Evolutionary conservation across 2,888 invertebrate species (phyloP).

Genomic region (Desoria tigrina): DNA sequence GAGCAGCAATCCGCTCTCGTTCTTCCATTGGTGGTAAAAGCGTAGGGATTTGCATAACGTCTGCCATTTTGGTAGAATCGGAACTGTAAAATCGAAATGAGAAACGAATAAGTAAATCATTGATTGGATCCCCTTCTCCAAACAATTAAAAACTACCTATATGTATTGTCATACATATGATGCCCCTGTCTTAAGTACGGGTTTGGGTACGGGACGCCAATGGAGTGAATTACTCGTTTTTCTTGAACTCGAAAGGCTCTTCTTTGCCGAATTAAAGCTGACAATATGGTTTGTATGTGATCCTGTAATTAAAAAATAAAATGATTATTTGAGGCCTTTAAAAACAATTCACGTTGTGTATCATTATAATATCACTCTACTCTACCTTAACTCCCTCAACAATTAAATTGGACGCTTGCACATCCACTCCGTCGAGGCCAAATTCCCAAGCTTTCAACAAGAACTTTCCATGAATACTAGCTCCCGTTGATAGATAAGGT

Average conservation of each 20-base stretch:
- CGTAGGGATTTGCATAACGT: slow-evolving; percentile 45
- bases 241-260: slow-evolving; percentile 41
- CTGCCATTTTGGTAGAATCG: slow-evolving; percentile 44
- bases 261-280: slow-evolving; percentile 34
- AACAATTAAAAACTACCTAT: too few species aligned
- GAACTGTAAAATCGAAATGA: slow-evolving; percentile 26
- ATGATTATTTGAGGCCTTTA: neutral
- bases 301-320: slow-evolving; percentile 22
- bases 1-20: slow-evolving; percentile 41
- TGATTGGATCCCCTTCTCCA: neutral
- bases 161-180: slow-evolving; percentile 39
- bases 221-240: slow-evolving; percentile 33
- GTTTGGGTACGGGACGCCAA: slow-evolving; percentile 46
- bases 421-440: slow-evolving; percentile 36
- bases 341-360: too few species aligned
- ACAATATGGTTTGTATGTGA: slow-evolving; percentile 35
- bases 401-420: slow-evolving; percentile 26
- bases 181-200: slow-evolving; percentile 43
- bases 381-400: slow-evolving; percentile 32
- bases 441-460: slow-evolving; percentile 41
- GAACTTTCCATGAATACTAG: slow-evolving; percentile 39
- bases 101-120: neutral
- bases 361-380: neutral
- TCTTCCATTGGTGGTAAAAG: slow-evolving; percentile 39
- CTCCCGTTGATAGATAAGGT: slow-evolving; percentile 32